Base-by-base conservation (phyloP, 2,797 vertebrate species). In the Phoebastria nigripes region DNA sequence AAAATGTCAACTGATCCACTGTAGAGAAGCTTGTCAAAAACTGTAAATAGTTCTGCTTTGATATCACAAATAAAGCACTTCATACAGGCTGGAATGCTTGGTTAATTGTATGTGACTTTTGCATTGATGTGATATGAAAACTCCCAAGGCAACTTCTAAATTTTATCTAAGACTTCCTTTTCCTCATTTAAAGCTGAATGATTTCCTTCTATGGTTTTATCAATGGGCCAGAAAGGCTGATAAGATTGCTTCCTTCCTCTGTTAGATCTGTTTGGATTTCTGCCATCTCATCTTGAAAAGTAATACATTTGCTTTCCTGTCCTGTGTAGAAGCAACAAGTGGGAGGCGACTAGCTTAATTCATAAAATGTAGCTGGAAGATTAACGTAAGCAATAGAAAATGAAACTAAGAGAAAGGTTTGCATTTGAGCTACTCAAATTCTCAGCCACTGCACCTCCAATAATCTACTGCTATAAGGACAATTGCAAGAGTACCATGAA, bases 241-340 rank as follows among this genome's bases (percentile, higher is more conserved):
- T 97, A 98, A 98, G 95, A 97, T 97, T 97, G 96, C 87, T 98
- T 97, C 96, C 97, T 98, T 98, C 97, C 97, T 90, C 52, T 56
- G 81, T 78, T 94, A 93, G 87, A 86, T 88, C 61, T 29, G 51
- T 78, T 98, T 98, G 97, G 97, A 97, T 92, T 83, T 83, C 87
- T 93, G 97, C 96, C 97, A 98, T 94, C 71, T 82, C 25, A 12
- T 76, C 96, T 95, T 97, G 95, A 97, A 98, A 96, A 97, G 81
- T 89, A 95, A 96, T 96, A 87, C 73, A 52, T 94, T 96, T 94
- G 79, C 89, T 93, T 97, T 97, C 96, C 96, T 94, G 89, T 80
- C 74, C 91, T 93, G 87, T 41, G 78, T 62, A 88, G 80, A 70
- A 97, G 89, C 69, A 94, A 49, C 80, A 62, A 94, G 63, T 59